These are phyloP conservation scores for Ctenosaura bakeri DNA, from an alignment of 2,797 vertebrate genomes.

Conservation along the genomic window DNA sequence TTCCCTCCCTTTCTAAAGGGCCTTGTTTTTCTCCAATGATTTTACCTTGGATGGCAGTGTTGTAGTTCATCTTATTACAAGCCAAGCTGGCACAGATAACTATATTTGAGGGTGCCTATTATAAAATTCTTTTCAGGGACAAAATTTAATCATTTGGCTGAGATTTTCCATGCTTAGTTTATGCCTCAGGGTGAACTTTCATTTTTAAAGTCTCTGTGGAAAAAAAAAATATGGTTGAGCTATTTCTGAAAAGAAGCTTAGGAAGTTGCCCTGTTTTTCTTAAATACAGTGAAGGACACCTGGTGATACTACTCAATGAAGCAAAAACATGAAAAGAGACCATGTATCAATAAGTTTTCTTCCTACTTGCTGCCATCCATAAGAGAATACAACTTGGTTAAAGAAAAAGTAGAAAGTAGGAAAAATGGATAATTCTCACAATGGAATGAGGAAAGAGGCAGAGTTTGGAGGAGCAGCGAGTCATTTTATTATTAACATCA, in stretches of 20 bases:
- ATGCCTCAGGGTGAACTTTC: slow-evolving; percentile 10
- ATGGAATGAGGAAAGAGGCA: not conserved
- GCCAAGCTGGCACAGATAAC: slow-evolving; percentile 26
- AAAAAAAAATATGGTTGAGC: slow-evolving; percentile 21
- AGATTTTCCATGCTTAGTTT: slow-evolving; percentile 39
- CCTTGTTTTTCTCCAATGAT: slow-evolving; percentile 18
- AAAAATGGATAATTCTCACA: not conserved
- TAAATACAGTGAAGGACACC: slow-evolving; percentile 20
- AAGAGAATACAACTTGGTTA: not conserved
- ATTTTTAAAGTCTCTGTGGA: slow-evolving; percentile 11
- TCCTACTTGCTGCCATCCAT: fast-evolving
- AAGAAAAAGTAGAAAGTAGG: not conserved
- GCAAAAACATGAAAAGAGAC: slow-evolving; percentile 13
- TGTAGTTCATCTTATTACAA: slow-evolving; percentile 35
- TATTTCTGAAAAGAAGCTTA: slow-evolving; percentile 19
- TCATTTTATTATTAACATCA: too few relatives aligned
- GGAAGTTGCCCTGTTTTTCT: slow-evolving; percentile 1
- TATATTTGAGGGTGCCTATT: slow-evolving; percentile 33
- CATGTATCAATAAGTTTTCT: not conserved
- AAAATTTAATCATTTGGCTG: slow-evolving; percentile 45
- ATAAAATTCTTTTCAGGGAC: slow-evolving; percentile 35
- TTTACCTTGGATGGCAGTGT: slow-evolving; percentile 34
- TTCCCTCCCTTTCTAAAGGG: slow-evolving; percentile 7
- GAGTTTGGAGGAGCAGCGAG: too few relatives aligned
- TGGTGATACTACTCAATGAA: slow-evolving; percentile 17